Base-by-base conservation (phyloP, 2,797 vertebrate species). In the Sciaenops ocellatus region DNA sequence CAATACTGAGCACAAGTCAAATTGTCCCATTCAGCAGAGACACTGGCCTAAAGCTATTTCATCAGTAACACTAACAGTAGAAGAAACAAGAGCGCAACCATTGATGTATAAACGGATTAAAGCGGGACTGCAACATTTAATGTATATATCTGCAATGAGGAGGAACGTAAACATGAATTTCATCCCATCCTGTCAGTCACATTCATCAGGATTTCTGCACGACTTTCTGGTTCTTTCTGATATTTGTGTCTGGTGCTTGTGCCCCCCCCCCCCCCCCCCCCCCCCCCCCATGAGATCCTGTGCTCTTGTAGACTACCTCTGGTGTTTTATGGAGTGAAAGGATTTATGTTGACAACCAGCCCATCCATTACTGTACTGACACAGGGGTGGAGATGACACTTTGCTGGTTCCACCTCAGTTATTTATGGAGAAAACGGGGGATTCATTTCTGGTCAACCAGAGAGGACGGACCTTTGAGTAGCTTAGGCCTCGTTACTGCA, bases 261-360 rank as follows among this genome's bases (percentile, higher is more conserved):
- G 46, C 34, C 5, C 80, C 76, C 34, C 30, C 5, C 30, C 34
- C 2, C 76, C 55, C 28, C n/a, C n/a, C 34, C 5, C 80, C 76
- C 34, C 30, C 5, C 30, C 34, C 2, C 76, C 55, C 28, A 24
- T 69, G 54, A 79, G 50, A 41, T 82, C 54, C 56, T n/a, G 74
- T 69, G 34, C 18, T 81, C 78, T 72, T 80, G 76, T 55, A 8
- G 63, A 76, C 76, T 63, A 71, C 64, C 76, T 69, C 67, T 76
- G 57, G 77, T 85, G 81, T 67, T 88, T 89, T 74, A 87, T 84
- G 80, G 85, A 91, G 82, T 85, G 87, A 87, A 76, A 81, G 69
- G 76, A 93, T 91, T 90, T 55, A 90, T 87, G 85, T 76, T 89
- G 90, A 93, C 91, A 92, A 78, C 42, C 62, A 67, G 62, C 82